phyloP scores from a whole-genome alignment of 2,797 vertebrate species.

The Rhinoraja longicauda region DNA sequence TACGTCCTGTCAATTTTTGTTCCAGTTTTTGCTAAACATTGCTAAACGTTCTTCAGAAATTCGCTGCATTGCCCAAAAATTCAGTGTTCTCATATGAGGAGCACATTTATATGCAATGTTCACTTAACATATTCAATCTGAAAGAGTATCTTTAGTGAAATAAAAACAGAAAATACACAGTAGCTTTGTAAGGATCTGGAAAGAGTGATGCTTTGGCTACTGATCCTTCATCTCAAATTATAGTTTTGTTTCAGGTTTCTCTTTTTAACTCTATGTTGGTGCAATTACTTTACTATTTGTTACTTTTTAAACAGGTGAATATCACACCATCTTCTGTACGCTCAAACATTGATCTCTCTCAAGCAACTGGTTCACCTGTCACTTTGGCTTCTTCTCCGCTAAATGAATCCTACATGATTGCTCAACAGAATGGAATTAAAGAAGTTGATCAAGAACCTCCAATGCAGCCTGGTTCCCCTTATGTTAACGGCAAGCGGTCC shows the following conservation, averaged over 20 bases:
- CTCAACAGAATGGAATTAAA: slow-evolving; percentile 67
- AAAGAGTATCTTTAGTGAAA: not conserved
- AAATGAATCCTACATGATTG: slow-evolving; percentile 60
- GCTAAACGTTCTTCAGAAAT: not conserved
- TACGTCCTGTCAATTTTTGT: not conserved
- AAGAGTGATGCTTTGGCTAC: not conserved
- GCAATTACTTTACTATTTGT: not conserved
- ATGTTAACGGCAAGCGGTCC: slow-evolving; percentile 62
- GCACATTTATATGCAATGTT: not conserved
- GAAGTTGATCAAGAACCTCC: slow-evolving; percentile 56
- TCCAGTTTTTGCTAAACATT: not conserved
- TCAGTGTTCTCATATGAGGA: not conserved
- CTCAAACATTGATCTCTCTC: slow-evolving; percentile 49
- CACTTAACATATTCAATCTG: too few species aligned
- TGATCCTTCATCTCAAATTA: not conserved
- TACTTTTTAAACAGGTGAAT: slow-evolving; percentile 8
- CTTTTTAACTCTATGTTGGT: not conserved
- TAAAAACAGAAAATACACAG: not conserved
- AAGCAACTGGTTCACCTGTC: slow-evolving; percentile 49
- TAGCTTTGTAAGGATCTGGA: not conserved
- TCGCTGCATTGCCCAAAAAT: not conserved
- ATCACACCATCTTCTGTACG: slow-evolving; percentile 44
- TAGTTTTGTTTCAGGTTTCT: not conserved
- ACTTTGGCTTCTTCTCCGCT: slow-evolving; percentile 54
- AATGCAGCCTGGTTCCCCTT: slow-evolving; percentile 46